Evolutionary conservation across 2,113 vertebrate species (phyloP).

Genomic region (Mobula hypostoma): DNA sequence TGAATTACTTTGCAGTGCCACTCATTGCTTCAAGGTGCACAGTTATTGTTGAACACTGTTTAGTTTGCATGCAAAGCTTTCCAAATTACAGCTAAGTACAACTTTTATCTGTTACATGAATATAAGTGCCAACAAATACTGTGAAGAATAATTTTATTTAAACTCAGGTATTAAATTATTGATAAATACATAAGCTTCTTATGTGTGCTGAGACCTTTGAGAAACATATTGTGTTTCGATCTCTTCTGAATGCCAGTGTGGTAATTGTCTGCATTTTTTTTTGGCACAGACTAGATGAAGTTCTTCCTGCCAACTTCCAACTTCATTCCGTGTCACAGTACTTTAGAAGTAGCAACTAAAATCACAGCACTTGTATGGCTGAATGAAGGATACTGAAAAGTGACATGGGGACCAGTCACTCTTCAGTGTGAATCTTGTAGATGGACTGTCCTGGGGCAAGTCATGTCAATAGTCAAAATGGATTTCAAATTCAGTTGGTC

Average conservation of each 20-base stretch:
- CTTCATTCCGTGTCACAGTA: background rate
- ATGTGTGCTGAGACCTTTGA: background rate
- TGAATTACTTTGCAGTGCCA: background rate
- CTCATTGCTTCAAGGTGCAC: background rate
- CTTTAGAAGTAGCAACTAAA: background rate
- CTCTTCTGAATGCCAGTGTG: background rate
- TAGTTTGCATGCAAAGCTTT: background rate
- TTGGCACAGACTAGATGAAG: conserved; percentile 4
- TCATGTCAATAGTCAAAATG: background rate
- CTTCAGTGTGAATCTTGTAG: background rate
- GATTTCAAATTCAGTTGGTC: background rate
- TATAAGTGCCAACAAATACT: background rate
- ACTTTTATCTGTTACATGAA: background rate
- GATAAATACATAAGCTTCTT: background rate
- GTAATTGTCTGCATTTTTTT: conserved; percentile 15
- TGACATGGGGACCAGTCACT: background rate
- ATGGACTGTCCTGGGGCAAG: background rate
- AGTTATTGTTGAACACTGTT: background rate
- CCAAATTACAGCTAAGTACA: background rate
- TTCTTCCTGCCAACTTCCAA: background rate
- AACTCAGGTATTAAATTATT: background rate
- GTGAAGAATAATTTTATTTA: background rate
- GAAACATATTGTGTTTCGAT: background rate
- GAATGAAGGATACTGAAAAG: background rate
- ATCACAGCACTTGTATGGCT: background rate